phyloP scores from a whole-genome alignment of 2,797 vertebrate species.

The Todus mexicanus region DNA sequence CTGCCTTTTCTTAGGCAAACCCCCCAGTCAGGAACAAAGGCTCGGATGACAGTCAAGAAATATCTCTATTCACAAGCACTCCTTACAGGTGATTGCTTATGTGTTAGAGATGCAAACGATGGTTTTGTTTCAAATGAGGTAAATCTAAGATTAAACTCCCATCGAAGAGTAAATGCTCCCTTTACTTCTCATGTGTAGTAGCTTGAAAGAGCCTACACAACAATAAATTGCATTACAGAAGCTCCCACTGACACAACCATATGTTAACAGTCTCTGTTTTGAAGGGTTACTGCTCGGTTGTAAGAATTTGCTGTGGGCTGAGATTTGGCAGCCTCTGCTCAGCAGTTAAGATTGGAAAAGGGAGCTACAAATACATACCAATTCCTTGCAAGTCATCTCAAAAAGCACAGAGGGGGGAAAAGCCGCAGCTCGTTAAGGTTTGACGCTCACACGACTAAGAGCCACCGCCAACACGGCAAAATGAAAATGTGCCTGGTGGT shows the following conservation, averaged over 20 bases:
- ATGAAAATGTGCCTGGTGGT: neutral
- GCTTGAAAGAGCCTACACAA: constrained; percentile 57
- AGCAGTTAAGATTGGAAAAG: neutral
- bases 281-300: constrained; percentile 38
- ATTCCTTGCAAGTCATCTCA: neutral
- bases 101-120: constrained; percentile 13
- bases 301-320: constrained; percentile 42
- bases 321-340: constrained; percentile 35
- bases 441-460: fast-evolving
- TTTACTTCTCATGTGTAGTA: constrained; percentile 60
- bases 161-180: constrained; percentile 32
- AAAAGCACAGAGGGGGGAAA: neutral
- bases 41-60: neutral
- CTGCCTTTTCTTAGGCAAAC: neutral
- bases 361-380: neutral
- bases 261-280: constrained; percentile 57
- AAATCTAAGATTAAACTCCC: constrained; percentile 59
- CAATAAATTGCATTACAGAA: constrained; percentile 65
- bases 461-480: fast-evolving
- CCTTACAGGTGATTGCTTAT: constrained; percentile 46
- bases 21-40: neutral
- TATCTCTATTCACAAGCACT: neutral
- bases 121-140: constrained; percentile 49
- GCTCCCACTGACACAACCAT: constrained; percentile 63
- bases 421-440: neutral